Evolutionary conservation across 1,140 invertebrate species (phyloP).

Genomic region (Copidosoma floridanum): DNA sequence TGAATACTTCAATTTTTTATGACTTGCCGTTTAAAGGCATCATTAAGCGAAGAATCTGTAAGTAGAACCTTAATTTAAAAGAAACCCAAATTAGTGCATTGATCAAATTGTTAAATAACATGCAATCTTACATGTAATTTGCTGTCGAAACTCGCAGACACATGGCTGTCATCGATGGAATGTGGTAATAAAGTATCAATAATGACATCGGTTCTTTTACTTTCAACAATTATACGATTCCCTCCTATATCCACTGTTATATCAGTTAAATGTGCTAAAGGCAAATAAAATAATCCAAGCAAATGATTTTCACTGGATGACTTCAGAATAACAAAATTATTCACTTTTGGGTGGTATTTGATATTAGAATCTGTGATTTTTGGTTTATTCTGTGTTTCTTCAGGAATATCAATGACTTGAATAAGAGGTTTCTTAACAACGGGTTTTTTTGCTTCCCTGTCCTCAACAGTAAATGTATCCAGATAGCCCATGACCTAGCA

Average conservation of each 20-base stretch:
- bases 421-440: conserved; percentile 54
- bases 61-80: conserved; percentile 26
- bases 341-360: background rate
- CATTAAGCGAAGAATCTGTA: conserved; percentile 46
- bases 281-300: conserved; percentile 36
- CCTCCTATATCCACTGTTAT: conserved; percentile 68
- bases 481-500: conserved; percentile 68
- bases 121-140: conserved; percentile 57
- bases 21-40: conserved; percentile 31
- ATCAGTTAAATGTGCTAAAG: conserved; percentile 60
- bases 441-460: conserved; percentile 59
- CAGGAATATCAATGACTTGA: conserved; percentile 52
- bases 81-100: too few relatives aligned
- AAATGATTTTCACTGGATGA: conserved; percentile 25
- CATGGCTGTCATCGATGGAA: conserved; percentile 59
- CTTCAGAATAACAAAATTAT: conserved; percentile 17
- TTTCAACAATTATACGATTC: conserved; percentile 69
- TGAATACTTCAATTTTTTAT: too few relatives aligned
- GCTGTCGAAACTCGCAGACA: conserved; percentile 64
- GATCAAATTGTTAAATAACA: too few relatives aligned
- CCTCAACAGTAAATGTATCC: conserved; percentile 70
- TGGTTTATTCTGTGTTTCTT: conserved; percentile 7
- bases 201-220: conserved; percentile 58
- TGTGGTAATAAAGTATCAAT: conserved; percentile 70
- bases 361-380: conserved; percentile 6